Evolutionary conservation across 2,888 invertebrate species (phyloP).

Genomic region (Meteorus colon): DNA sequence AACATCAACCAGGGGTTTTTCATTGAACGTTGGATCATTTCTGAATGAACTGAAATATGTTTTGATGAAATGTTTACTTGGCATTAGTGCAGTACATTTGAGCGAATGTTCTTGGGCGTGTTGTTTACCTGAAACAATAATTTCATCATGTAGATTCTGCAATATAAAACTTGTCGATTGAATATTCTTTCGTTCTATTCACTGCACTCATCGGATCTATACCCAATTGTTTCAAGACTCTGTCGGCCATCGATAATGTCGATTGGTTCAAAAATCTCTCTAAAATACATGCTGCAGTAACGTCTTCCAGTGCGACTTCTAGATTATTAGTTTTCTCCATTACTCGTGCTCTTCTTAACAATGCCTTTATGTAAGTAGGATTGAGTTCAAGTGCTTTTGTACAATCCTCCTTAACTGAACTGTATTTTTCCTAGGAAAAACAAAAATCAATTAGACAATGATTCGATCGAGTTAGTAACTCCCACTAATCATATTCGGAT

Average conservation of each 20-base stretch:
- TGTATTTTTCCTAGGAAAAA: conserved; percentile 80
- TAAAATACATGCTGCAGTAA: conserved; percentile 93
- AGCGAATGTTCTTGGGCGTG: conserved; percentile 86
- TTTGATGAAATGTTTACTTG: conserved; percentile 89
- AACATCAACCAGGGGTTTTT: conserved; percentile 54
- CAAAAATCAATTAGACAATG: background rate
- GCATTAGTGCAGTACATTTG: conserved; percentile 82
- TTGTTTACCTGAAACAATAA: conserved; percentile 71
- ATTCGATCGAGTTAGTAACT: too few species aligned
- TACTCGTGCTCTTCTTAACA: conserved; percentile 87
- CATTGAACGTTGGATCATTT: conserved; percentile 85
- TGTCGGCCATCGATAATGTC: conserved; percentile 88
- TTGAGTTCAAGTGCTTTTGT: conserved; percentile 88
- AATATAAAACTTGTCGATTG: background rate
- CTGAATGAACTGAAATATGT: conserved; percentile 92
- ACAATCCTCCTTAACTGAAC: conserved; percentile 90
- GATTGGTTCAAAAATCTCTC: conserved; percentile 90
- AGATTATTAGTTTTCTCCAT: conserved; percentile 87
- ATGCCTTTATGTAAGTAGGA: conserved; percentile 90
- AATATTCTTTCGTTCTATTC: conserved; percentile 1
- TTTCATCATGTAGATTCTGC: background rate
- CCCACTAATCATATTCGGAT: too few species aligned
- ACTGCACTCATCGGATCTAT: conserved; percentile 47
- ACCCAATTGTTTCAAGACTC: conserved; percentile 89
- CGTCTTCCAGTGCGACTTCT: conserved; percentile 89